Evolutionary conservation across 2,797 vertebrate species (phyloP).

Genomic region (Xerus rutilus): DNA sequence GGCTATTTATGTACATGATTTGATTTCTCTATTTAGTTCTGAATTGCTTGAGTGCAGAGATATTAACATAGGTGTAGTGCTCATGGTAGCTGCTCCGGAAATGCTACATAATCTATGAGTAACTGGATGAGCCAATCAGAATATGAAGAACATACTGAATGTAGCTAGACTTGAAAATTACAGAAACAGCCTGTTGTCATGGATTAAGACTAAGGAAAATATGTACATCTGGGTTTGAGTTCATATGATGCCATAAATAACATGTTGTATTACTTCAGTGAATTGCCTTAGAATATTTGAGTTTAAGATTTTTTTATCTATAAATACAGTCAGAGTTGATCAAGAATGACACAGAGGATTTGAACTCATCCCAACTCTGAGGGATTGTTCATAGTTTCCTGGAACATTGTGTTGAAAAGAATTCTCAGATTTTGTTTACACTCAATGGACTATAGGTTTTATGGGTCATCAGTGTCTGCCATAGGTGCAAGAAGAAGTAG

Average conservation of each 20-base stretch:
- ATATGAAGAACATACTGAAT: not conserved
- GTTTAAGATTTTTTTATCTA: not conserved
- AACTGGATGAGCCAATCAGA: not conserved
- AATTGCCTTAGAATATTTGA: not conserved
- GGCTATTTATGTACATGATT: not conserved
- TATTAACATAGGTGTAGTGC: not conserved
- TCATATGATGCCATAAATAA: not conserved
- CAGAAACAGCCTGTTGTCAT: not conserved
- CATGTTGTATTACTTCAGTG: not conserved
- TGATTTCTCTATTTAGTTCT: slow-evolving; percentile 12
- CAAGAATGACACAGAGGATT: not conserved
- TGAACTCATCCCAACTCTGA: not conserved
- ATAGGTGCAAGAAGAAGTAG: not conserved
- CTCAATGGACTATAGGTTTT: not conserved
- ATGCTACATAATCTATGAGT: not conserved
- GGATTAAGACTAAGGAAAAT: not conserved
- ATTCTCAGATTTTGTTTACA: not conserved
- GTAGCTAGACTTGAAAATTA: not conserved
- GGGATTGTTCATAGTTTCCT: not conserved
- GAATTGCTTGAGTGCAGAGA: not conserved
- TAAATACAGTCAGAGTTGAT: not conserved
- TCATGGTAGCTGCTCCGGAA: not conserved
- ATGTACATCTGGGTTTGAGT: not conserved
- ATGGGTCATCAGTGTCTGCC: not conserved
- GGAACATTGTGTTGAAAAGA: not conserved